Conservation (phyloP, 1,140 invertebrate genomes). For the Drosophila sulfurigaster region DNA sequence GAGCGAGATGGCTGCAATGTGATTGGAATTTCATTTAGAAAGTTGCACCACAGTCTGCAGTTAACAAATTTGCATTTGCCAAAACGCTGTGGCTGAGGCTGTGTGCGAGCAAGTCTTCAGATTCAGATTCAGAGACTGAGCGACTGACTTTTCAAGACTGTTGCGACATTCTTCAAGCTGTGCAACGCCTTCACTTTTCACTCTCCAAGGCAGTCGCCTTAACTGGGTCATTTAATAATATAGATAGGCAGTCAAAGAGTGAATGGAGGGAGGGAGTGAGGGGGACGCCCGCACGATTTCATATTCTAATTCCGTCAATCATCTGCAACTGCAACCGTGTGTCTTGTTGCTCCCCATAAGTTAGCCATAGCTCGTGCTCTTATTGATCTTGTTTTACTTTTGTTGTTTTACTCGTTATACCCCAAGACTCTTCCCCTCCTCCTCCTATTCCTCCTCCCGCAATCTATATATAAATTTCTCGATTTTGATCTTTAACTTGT, state of each 20-base stretch:
- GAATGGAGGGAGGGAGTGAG: background rate
- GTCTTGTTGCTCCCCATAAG: background rate
- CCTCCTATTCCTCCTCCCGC: background rate
- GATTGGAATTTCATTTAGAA: constrained; percentile 79
- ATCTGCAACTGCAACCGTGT: constrained; percentile 72
- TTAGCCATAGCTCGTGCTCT: constrained; percentile 46
- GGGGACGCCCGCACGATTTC: constrained; percentile 61
- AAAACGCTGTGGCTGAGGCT: constrained; percentile 36
- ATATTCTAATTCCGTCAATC: constrained; percentile 82
- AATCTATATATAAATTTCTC: constrained; percentile 35
- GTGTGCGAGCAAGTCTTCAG: constrained; percentile 41
- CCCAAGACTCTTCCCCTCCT: background rate
- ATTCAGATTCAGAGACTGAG: constrained; percentile 14
- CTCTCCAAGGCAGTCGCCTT: constrained; percentile 34
- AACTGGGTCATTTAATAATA: constrained; percentile 81
- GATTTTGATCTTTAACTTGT: constrained; percentile 81
- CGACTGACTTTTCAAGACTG: constrained; percentile 21
- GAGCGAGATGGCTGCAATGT: constrained; percentile 34
- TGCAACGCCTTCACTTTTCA: constrained; percentile 73
- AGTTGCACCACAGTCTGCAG: constrained; percentile 61
- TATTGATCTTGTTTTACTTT: constrained; percentile 56
- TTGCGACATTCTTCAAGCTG: constrained; percentile 67
- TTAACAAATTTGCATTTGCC: constrained; percentile 68
- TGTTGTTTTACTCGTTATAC: constrained; percentile 22
- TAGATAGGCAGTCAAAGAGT: background rate